Conservation (phyloP, 92 coral and sea anemone genomes). For the Epizoanthus ramosus region DNA sequence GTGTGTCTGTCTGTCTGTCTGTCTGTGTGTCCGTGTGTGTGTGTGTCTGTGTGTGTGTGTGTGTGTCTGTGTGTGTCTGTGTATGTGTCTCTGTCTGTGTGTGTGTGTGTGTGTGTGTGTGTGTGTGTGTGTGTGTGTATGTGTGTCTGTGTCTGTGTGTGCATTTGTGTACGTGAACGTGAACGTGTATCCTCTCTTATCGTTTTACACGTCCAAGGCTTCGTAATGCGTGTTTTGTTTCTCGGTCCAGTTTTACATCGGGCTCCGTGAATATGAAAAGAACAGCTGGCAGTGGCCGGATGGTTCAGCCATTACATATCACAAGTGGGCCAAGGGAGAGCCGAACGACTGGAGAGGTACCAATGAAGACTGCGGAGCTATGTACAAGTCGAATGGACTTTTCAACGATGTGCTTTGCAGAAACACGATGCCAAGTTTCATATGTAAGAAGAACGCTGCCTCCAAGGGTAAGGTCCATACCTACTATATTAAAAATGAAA, state of each 20-base stretch:
- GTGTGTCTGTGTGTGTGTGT: no score
- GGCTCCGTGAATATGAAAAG: constrained; percentile 16
- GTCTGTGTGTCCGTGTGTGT: no score
- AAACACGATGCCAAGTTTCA: not conserved
- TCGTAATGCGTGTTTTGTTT: not conserved
- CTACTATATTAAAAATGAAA: no score
- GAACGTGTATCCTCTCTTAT: no score
- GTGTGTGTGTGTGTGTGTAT: no score
- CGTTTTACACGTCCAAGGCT: no score
- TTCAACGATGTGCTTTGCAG: constrained; percentile 2
- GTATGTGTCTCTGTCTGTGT: no score
- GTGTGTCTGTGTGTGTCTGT: no score
- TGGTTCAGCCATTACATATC: constrained; percentile 2
- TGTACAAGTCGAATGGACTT: constrained; percentile 5
- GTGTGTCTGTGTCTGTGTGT: no score
- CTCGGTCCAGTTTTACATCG: constrained; percentile 12
- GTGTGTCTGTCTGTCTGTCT: no score
- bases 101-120: no score
- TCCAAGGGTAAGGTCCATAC: constrained; percentile 6
- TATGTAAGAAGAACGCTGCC: constrained; percentile 20
- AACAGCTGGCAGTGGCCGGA: constrained; percentile 37
- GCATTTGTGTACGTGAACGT: no score
- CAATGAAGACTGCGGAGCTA: constrained; percentile 6
- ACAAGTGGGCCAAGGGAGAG: constrained; percentile 19
- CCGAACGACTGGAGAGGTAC: not conserved